Evolutionary conservation across 2,113 vertebrate genomes (phyloP).

Genomic region (Cebidichthys violaceus): DNA sequence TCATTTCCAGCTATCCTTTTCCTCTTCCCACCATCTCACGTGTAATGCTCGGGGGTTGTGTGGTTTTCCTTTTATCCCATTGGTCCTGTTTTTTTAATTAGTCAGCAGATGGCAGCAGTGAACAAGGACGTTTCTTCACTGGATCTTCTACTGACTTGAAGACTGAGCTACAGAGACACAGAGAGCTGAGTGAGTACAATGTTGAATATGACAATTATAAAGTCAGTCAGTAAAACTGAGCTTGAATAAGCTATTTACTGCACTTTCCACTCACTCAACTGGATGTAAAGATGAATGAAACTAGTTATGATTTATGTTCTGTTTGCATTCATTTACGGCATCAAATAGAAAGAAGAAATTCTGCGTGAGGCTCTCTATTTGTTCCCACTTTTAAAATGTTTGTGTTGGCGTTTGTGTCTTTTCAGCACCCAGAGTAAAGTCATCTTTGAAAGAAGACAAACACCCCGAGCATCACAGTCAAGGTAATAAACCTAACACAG

Average conservation of each 20-base stretch:
- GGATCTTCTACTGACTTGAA: conserved; percentile 65
- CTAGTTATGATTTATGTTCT: not conserved
- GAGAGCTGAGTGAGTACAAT: conserved; percentile 83
- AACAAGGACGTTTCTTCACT: conserved; percentile 83
- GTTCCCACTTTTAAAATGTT: not conserved
- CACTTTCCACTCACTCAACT: not conserved
- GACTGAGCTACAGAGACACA: conserved; percentile 82
- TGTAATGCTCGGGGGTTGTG: not conserved
- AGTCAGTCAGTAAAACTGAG: not conserved
- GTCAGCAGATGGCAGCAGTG: conserved; percentile 91
- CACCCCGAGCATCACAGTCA: not conserved
- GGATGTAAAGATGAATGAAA: not conserved
- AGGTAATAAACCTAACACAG: conserved; percentile 37
- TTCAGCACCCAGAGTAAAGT: conserved; percentile 80
- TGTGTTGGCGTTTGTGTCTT: conserved; percentile 38
- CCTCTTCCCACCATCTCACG: not conserved
- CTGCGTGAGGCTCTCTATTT: not conserved
- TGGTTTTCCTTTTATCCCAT: not conserved
- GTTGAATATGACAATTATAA: not conserved
- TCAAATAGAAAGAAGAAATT: not conserved
- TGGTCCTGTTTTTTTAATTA: conserved; percentile 63
- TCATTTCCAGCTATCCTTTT: conserved; percentile 11
- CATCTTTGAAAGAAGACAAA: conserved; percentile 34
- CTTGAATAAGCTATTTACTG: not conserved
- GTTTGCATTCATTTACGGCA: not conserved